Conservation (phyloP, 2,113 vertebrate species). For the Microtus oregoni region DNA sequence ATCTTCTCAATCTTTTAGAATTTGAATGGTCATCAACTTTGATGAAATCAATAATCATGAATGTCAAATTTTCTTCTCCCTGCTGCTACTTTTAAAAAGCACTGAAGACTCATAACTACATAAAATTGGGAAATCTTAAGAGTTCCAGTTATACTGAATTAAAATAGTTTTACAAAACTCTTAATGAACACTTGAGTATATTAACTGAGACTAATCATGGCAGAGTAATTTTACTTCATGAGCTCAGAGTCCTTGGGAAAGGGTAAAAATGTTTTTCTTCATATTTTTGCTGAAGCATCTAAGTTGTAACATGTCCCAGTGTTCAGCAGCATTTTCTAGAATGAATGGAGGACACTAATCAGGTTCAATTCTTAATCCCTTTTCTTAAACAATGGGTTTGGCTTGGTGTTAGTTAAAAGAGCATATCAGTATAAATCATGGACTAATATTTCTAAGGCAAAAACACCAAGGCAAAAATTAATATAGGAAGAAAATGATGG, state of each 20-base stretch:
- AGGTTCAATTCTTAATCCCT: neutral
- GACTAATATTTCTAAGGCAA: conserved; percentile 41
- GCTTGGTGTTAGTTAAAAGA: conserved; percentile 11
- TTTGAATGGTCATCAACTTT: neutral
- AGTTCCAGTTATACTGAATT: conserved; percentile 14
- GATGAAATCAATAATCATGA: neutral
- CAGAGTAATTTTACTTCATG: conserved; percentile 42
- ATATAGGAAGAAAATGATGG: conserved; percentile 52
- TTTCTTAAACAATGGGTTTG: neutral
- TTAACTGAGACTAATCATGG: neutral
- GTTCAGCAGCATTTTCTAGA: neutral
- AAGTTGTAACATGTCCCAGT: neutral
- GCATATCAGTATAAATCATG: conserved; percentile 2
- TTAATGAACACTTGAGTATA: conserved; percentile 36
- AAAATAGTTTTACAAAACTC: conserved; percentile 54
- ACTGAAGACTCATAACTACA: neutral
- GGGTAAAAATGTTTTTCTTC: neutral
- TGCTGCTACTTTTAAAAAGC: neutral
- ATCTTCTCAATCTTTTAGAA: conserved; percentile 15
- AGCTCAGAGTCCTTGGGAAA: neutral
- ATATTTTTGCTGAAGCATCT: neutral
- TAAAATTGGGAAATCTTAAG: conserved; percentile 34
- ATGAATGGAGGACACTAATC: conserved; percentile 33
- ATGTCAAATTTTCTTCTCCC: neutral
- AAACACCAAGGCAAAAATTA: conserved; percentile 31